These are phyloP conservation scores for Anthophora plumipes DNA, from an alignment of 2,888 invertebrate species.

Conservation along the genomic window DNA sequence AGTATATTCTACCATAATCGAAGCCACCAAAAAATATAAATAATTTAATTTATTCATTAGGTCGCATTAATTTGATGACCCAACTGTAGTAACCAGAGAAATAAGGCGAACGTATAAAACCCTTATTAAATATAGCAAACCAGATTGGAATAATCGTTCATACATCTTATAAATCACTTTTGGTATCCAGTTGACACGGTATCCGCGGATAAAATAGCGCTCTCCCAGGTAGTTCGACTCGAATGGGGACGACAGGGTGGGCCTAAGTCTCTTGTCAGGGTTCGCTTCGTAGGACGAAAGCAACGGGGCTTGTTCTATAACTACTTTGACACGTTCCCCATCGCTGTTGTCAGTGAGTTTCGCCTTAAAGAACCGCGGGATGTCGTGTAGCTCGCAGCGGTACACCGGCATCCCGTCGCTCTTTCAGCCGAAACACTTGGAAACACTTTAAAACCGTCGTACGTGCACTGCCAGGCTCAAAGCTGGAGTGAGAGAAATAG, in stretches of 20 bases:
- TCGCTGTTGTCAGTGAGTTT: conserved; percentile 80
- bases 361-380: conserved; percentile 80
- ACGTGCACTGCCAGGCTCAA: not conserved
- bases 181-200: conserved; percentile 40
- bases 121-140: not conserved
- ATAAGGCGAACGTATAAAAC: not conserved
- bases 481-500: not conserved
- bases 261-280: conserved; percentile 57
- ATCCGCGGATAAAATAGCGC: conserved; percentile 38
- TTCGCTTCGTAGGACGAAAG: conserved; percentile 63
- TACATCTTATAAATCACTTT: conserved; percentile 37
- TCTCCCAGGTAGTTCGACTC: conserved; percentile 37
- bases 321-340: conserved; percentile 84
- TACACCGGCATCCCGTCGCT: conserved; percentile 70
- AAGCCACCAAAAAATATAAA: too few relatives aligned
- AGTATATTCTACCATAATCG: too few relatives aligned
- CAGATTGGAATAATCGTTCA: conserved; percentile 16
- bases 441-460: conserved; percentile 65
- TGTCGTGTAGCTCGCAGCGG: conserved; percentile 79
- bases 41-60: too few relatives aligned
- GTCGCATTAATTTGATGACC: too few relatives aligned
- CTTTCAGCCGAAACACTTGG: conserved; percentile 62
- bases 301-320: conserved; percentile 73
- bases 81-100: too few relatives aligned
- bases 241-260: conserved; percentile 48